A percentile compares a stretch with the other conserved stretches of the same genome.
Evolutionary conservation across 2,113 vertebrate species (phyloP).

Genomic region (Menura novaehollandiae): DNA sequence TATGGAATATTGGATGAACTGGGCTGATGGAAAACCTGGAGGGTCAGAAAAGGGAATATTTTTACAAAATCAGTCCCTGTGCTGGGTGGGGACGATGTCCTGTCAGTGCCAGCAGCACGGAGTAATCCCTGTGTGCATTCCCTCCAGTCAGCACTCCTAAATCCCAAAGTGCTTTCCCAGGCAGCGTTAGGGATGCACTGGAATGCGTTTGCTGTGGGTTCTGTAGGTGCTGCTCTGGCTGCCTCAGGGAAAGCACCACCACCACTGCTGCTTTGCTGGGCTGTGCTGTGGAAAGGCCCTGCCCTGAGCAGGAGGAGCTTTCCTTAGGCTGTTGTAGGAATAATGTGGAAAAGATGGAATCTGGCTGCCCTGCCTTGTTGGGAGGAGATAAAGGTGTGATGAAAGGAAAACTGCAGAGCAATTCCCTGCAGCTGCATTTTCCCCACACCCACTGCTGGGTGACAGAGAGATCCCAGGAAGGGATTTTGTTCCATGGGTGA

Average conservation of each 20-base stretch:
- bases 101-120: not conserved
- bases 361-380: not conserved
- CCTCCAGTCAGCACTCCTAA: not conserved
- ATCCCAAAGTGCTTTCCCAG: not conserved
- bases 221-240: not conserved
- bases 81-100: rapidly evolving
- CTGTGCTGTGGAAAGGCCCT: not conserved
- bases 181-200: not conserved
- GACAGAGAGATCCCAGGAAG: not conserved
- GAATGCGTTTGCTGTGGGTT: not conserved
- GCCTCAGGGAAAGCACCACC: not conserved
- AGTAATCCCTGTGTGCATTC: not conserved
- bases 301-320: not conserved
- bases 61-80: rapidly evolving
- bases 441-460: rapidly evolving
- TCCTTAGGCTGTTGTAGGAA: not conserved
- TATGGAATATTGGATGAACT: rapidly evolving
- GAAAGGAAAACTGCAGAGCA: not conserved
- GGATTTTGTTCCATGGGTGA: not conserved
- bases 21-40: not conserved
- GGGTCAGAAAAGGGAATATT: not conserved
- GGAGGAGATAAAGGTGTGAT: not conserved
- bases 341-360: not conserved
- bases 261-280: not conserved
- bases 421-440: not conserved